These are phyloP conservation scores for Pterobdella sp. DNA, from an alignment of 2,888 invertebrate species.

Conservation along the genomic window DNA sequence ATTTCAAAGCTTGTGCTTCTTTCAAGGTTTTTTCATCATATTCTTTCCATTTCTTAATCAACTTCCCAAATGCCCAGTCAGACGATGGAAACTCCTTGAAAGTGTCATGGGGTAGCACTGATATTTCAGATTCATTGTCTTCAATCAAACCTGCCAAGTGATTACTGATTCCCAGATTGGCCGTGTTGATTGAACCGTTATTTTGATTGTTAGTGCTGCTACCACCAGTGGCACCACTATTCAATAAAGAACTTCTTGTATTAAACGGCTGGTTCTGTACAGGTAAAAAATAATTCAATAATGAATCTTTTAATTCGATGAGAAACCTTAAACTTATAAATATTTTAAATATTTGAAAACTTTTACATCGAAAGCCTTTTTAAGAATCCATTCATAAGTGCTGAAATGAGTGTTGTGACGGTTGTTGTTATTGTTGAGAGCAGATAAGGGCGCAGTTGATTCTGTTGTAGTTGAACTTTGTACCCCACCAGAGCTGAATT, in stretches of 20 bases:
- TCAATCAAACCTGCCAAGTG: background rate
- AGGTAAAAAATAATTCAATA: background rate
- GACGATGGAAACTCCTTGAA: background rate
- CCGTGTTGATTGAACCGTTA: background rate
- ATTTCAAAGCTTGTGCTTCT: background rate
- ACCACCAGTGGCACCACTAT: background rate
- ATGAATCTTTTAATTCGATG: background rate
- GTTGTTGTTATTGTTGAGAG: slow-evolving; percentile 13
- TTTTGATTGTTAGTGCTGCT: slow-evolving; percentile 1
- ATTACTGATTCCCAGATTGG: background rate
- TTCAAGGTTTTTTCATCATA: background rate
- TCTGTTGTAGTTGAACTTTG: background rate
- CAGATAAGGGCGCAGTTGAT: no score
- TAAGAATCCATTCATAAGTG: slow-evolving; percentile 12
- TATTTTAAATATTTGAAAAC: background rate
- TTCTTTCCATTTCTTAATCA: background rate
- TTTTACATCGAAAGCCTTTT: background rate
- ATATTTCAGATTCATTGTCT: slow-evolving; percentile 4
- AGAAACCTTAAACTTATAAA: background rate
- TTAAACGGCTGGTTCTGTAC: slow-evolving; percentile 5
- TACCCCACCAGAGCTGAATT: background rate
- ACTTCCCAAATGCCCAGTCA: background rate
- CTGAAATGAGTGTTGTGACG: background rate
- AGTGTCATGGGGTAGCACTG: background rate
- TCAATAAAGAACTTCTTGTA: background rate